phyloP scores from a whole-genome alignment of 92 coral and sea anemone species.

The Palythoa grandis region DNA sequence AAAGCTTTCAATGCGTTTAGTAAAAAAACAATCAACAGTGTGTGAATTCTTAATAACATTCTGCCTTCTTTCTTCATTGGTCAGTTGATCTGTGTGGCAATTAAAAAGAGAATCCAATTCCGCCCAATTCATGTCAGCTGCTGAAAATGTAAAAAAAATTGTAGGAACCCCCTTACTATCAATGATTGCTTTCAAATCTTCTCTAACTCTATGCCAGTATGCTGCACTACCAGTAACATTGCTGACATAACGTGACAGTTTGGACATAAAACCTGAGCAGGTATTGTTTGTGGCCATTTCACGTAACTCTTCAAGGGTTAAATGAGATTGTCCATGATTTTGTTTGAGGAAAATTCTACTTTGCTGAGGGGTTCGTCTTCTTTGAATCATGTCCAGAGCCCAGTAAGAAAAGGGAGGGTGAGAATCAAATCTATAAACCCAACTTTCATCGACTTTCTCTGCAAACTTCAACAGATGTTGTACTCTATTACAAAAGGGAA shows the following conservation, averaged over 20 bases:
- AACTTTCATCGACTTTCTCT: slow-evolving; percentile 18
- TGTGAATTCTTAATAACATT: too few species aligned
- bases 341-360: slow-evolving; percentile 8
- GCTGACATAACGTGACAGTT: slow-evolving; percentile 14
- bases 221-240: slow-evolving; percentile 12
- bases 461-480: slow-evolving; percentile 43
- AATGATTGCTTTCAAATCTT: too few species aligned
- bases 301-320: slow-evolving; percentile 20
- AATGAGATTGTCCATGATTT: too few species aligned
- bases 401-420: background rate
- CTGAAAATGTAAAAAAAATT: too few species aligned
- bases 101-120: too few species aligned
- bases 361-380: slow-evolving; percentile 32
- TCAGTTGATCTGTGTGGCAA: too few species aligned
- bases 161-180: background rate
- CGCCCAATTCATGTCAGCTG: too few species aligned
- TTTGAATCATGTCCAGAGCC: too few species aligned
- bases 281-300: slow-evolving; percentile 27
- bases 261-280: slow-evolving; percentile 17
- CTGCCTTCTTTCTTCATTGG: too few species aligned
- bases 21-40: too few species aligned
- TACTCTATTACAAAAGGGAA: slow-evolving; percentile 19
- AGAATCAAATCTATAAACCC: slow-evolving; percentile 36
- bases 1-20: background rate
- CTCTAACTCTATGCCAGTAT: too few species aligned